Conservation (phyloP, 2,797 vertebrate species). For the Pteropus rufus region DNA sequence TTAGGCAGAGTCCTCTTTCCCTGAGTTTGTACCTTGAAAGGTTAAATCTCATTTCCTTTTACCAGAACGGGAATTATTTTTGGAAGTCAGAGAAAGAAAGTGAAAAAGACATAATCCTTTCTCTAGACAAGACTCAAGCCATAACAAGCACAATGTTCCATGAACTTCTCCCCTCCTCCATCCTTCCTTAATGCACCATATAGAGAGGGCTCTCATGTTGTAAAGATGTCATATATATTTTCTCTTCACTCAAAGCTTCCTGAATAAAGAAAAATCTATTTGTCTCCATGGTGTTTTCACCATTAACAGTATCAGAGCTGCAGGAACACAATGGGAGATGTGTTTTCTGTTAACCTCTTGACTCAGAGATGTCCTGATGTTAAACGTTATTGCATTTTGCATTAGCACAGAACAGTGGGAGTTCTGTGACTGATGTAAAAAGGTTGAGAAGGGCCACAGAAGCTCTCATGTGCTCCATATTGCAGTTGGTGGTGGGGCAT, state of each 20-base stretch:
- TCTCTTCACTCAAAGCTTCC: slow-evolving; percentile 67
- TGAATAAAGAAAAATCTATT: slow-evolving; percentile 75
- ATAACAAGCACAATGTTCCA: neutral
- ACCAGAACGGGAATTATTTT: slow-evolving; percentile 30
- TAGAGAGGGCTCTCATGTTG: slow-evolving; percentile 57
- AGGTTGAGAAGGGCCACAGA: slow-evolving; percentile 55
- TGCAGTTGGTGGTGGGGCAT: slow-evolving; percentile 2
- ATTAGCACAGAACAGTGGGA: slow-evolving; percentile 73
- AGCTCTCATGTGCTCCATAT: slow-evolving; percentile 44
- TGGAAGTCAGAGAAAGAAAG: slow-evolving; percentile 51
- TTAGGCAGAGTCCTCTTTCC: neutral
- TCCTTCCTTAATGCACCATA: slow-evolving; percentile 54
- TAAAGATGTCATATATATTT: slow-evolving; percentile 76
- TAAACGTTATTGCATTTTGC: slow-evolving; percentile 76
- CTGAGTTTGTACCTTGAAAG: slow-evolving; percentile 27
- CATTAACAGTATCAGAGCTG: slow-evolving; percentile 76
- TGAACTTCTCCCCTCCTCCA: slow-evolving; percentile 37
- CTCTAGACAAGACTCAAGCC: slow-evolving; percentile 1
- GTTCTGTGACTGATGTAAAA: slow-evolving; percentile 65
- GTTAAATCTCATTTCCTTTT: neutral
- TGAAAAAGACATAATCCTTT: neutral
- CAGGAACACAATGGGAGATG: slow-evolving; percentile 76
- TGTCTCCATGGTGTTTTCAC: slow-evolving; percentile 76
- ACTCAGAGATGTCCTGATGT: slow-evolving; percentile 76
- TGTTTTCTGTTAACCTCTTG: slow-evolving; percentile 78